phyloP scores from a whole-genome alignment of 2,888 invertebrate species.

The Cerastis leucographa region DNA sequence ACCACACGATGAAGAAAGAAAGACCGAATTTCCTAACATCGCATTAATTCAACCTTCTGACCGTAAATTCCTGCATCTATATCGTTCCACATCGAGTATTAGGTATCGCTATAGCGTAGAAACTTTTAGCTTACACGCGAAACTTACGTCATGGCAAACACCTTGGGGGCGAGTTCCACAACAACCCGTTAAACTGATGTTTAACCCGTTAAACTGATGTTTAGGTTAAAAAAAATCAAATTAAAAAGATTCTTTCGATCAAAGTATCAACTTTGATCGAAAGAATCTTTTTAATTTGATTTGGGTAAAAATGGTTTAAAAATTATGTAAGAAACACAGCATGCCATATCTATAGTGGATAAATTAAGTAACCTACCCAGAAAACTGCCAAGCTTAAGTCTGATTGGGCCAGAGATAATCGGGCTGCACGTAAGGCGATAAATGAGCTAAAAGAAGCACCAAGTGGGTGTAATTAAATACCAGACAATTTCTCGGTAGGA shows the following conservation, averaged over 20 bases:
- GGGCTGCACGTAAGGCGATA: background rate
- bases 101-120: slow-evolving; percentile 44
- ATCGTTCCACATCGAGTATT: slow-evolving; percentile 21
- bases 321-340: background rate
- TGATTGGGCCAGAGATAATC: background rate
- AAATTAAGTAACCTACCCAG: background rate
- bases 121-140: slow-evolving; percentile 64
- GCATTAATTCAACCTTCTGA: slow-evolving; percentile 19
- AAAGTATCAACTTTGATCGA: slow-evolving; percentile 41
- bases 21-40: background rate
- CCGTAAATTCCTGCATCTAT: background rate
- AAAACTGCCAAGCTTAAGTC: background rate
- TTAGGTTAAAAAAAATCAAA: too few relatives aligned
- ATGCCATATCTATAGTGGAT: background rate
- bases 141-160: slow-evolving; percentile 65
- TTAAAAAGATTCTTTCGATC: too few relatives aligned
- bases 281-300: background rate
- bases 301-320: background rate
- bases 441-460: background rate
- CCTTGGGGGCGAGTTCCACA: slow-evolving; percentile 58
- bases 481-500: background rate
- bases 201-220: too few relatives aligned
- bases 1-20: too few relatives aligned
- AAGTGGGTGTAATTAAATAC: background rate
- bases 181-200: slow-evolving; percentile 18